Base-by-base conservation (phyloP, 1,140 invertebrate genomes). In the Drosophila oshimai region DNA sequence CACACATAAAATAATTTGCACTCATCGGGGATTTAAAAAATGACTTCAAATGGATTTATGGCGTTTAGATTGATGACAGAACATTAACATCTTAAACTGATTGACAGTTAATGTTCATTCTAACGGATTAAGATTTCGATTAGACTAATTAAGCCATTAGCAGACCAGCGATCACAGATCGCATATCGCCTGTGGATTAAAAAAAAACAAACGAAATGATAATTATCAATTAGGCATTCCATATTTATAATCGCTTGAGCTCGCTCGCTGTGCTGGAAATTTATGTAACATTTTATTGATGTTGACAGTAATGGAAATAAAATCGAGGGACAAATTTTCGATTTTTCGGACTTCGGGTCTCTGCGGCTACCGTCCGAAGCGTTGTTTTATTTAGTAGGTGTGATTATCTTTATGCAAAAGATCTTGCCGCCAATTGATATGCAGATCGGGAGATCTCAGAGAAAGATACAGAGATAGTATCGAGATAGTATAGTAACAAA, bases 191-290 rank as follows among this genome's bases (percentile, higher is more conserved):
- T 7, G 24, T 62, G 58, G 62, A 65, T 67, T 67, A 67, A 65
- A 60, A 60, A 62, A 80, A 80, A 42, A 47, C 47, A 37, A 72
- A 89, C 87, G 76, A 89, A 89, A 81, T 65, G 80, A 81, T 89
- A 81, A 89, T 89, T 89, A 89, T 89, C 86, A 89, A 89, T 89
- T 89, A 89, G 80, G 76, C 81, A 89, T 89, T 86, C 86, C 75
- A 67, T 73, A 80, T 67, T 65, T 67, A 75, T 84, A 84, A 75
- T 55, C 65, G 39, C 20, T 15, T 41, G 34, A 17, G 24, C 44
- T 24, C 62, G 69, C 31, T 67, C 17, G 69, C 42, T 47, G 50
- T 31, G 51, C 37, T 55, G 44, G 24, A 81, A 86, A 89, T 89
- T 89, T 89, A 89, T 89, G 80, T 78, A 81, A 89, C 47, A 53